Evolutionary conservation across 2,888 invertebrate species (phyloP), one percentile per base, ranked within the genome.

Genomic region (Tetranychus piercei): DNA sequence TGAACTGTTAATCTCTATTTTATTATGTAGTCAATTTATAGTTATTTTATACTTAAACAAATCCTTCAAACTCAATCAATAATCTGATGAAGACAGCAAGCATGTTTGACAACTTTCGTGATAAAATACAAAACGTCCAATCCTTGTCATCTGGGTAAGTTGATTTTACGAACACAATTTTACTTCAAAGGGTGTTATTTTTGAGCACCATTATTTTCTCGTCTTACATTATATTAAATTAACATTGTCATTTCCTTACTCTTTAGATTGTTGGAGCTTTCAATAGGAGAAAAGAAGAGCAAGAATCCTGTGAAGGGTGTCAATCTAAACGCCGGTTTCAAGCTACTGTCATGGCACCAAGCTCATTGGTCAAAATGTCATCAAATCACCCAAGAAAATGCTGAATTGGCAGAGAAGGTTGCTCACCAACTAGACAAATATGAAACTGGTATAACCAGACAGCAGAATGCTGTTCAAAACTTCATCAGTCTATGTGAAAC

Each of bases 311-410:
- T 44, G 7, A 34, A n/a, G 11, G 44, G 20, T 11, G 44, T 71
- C 15, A 45, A 75, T 45, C 66, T 84, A 73, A 86, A 87, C 80
- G 88, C 88, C 78, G 90, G 90, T 6, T 87, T 87, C 55, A 87
- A 87, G 77, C 82, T 90, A 77, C 82, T 90, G 72, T 86, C 87
- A 77, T 87, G 88, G 81, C 90, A 88, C 81, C 89, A 90, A 81
- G 83, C 87, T 72, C 84, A 88, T 77, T 90, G 90, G 90, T 86
- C 85, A 22, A 86, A 87, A 79, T 81, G 90, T 71, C 90, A 90
- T 78, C 85, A 86, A 77, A 84, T 87, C 76, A 87, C 88, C 1
- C 89, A 89, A 79, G 84, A 84, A 73, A 90, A 89, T 80, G 84
- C 85, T 0, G 80, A 80, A 44, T 84, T 84, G 79, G 88, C 89